Percentiles rank a stretch among this genome's conserved stretches.
phyloP scores from a whole-genome alignment of 1,140 invertebrate species.

The Ylistrum balloti region DNA sequence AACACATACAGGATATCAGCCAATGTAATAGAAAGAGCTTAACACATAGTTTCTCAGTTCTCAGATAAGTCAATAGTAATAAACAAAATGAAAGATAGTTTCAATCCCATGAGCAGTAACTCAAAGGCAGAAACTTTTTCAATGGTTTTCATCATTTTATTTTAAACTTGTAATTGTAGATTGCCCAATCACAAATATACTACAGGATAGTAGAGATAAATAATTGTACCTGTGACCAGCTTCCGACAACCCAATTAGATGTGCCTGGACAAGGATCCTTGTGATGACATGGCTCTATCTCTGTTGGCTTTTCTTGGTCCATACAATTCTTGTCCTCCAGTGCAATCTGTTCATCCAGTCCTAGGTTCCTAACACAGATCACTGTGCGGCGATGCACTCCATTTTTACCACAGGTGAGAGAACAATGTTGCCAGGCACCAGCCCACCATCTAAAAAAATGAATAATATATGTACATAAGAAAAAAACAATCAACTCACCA shows the following conservation, averaged over 20 bases:
- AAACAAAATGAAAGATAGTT: too few species aligned
- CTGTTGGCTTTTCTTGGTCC: slow-evolving; percentile 84
- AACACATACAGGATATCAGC: too few species aligned
- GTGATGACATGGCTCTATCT: slow-evolving; percentile 86
- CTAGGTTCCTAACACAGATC: slow-evolving; percentile 87
- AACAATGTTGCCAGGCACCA: slow-evolving; percentile 92
- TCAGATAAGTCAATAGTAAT: too few species aligned
- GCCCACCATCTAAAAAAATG: slow-evolving; percentile 88
- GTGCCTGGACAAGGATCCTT: slow-evolving; percentile 85
- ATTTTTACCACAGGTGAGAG: slow-evolving; percentile 87
- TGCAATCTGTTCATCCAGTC: slow-evolving; percentile 87
- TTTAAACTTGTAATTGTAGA: too few species aligned
- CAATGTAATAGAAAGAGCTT: too few species aligned
- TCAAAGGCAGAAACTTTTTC: too few species aligned
- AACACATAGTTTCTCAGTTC: too few species aligned
- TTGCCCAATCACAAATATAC: too few species aligned
- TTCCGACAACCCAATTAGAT: slow-evolving; percentile 70
- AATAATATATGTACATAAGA: not conserved
- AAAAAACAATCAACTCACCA: not conserved
- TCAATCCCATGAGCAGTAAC: too few species aligned
- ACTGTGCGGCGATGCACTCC: slow-evolving; percentile 87
- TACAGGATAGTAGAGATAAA: too few species aligned
- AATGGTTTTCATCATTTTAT: too few species aligned
- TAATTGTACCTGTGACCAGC: slow-evolving; percentile 81
- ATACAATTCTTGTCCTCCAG: slow-evolving; percentile 88